Evolutionary conservation across 2,113 vertebrate species (phyloP).

Genomic region (Neomonachus schauinslandi): DNA sequence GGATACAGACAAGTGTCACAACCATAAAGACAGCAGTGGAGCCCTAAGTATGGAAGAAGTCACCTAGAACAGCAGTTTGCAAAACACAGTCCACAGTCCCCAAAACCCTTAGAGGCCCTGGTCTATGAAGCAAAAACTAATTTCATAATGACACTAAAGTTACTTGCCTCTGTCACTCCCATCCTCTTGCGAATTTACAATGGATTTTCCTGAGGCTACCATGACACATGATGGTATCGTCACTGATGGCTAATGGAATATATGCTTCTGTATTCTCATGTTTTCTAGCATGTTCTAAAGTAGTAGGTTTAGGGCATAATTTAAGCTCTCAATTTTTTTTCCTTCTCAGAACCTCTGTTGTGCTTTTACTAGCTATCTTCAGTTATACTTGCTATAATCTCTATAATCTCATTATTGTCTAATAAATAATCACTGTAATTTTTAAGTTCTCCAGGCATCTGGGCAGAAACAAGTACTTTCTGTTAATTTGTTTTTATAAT

Average conservation of each 20-base stretch:
- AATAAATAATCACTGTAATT: background rate
- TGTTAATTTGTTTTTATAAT: background rate
- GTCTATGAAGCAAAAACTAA: background rate
- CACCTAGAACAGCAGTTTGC: background rate
- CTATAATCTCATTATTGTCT: background rate
- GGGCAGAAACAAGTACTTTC: background rate
- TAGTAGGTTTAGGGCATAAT: background rate
- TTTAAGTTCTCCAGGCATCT: background rate
- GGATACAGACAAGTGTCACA: background rate
- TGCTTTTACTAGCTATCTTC: background rate
- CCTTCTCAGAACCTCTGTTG: background rate
- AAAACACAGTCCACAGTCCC: background rate
- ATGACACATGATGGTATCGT: background rate
- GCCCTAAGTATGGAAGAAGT: background rate
- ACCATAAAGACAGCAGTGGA: background rate
- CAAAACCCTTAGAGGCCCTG: background rate
- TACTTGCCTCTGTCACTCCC: background rate
- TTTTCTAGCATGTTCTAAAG: background rate
- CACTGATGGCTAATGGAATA: background rate
- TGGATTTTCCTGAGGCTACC: background rate
- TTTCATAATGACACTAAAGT: background rate
- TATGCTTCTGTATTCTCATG: background rate
- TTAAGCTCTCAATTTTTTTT: background rate
- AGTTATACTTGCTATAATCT: background rate
- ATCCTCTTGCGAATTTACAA: background rate